Percentiles rank a stretch among this genome's conserved stretches.
phyloP scores from a whole-genome alignment of 2,113 vertebrate genomes.

The Ammodytes marinus region DNA sequence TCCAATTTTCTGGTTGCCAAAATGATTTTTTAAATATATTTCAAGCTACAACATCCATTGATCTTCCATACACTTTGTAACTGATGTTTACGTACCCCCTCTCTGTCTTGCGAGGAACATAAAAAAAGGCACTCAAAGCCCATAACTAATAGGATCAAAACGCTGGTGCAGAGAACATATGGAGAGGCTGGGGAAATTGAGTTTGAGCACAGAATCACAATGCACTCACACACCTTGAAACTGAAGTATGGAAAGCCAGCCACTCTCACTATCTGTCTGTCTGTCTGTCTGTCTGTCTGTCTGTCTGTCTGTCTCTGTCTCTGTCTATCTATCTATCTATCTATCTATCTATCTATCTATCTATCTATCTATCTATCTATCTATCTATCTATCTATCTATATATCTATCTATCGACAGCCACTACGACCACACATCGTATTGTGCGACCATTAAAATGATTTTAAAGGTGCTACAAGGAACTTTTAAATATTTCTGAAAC shows the following conservation, averaged over 20 bases:
- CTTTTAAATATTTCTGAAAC: too few species aligned
- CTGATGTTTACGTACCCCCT: conserved; percentile 31
- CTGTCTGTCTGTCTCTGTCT: too few species aligned
- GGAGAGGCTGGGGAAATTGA: conserved; percentile 58
- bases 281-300: too few species aligned
- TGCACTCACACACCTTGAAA: conserved; percentile 17
- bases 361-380: too few species aligned
- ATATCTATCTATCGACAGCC: conserved; percentile 27
- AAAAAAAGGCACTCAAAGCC: conserved; percentile 59
- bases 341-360: too few species aligned
- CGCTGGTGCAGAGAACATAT: conserved; percentile 52
- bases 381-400: too few species aligned
- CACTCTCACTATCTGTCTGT: neutral
- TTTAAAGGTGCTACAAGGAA: too few species aligned
- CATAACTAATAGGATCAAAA: conserved; percentile 65
- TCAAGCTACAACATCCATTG: conserved; percentile 5
- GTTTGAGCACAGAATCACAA: conserved; percentile 51
- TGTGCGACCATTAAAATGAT: neutral
- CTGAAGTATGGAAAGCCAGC: conserved; percentile 8
- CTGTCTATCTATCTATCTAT: too few species aligned
- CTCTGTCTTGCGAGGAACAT: conserved; percentile 40
- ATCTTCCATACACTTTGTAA: conserved; percentile 8
- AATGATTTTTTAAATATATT: neutral
- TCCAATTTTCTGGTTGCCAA: neutral
- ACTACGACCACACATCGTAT: conserved; percentile 13